Percentiles rank a stretch among this genome's conserved stretches.
phyloP scores from a whole-genome alignment of 2,888 invertebrate genomes.

The Ligdia adustata region DNA sequence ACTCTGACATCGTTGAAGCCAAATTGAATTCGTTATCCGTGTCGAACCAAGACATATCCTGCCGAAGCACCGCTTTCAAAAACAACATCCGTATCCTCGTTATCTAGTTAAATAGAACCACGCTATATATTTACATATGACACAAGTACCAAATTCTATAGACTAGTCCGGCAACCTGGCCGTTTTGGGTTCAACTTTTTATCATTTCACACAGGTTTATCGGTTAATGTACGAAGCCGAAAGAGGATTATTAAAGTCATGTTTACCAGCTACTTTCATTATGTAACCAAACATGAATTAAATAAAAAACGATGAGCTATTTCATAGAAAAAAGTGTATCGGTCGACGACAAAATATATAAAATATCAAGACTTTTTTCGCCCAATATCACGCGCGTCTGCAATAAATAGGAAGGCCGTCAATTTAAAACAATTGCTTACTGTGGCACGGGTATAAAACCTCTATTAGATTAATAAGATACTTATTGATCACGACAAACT shows the following conservation, averaged over 20 bases:
- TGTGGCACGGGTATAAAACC: constrained; percentile 18
- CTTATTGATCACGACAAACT: constrained; percentile 8
- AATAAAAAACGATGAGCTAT: too few species aligned
- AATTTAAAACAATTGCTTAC: constrained; percentile 31
- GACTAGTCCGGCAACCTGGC: too few species aligned
- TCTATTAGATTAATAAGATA: constrained; percentile 10
- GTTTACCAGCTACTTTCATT: too few species aligned
- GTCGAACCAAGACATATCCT: constrained; percentile 91
- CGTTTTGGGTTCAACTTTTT: too few species aligned
- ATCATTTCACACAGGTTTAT: too few species aligned
- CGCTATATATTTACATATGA: too few species aligned
- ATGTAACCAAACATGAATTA: too few species aligned
- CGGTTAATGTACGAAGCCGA: too few species aligned
- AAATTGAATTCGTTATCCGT: constrained; percentile 87
- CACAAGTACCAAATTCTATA: too few species aligned
- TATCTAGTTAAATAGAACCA: constrained; percentile 67
- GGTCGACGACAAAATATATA: too few species aligned
- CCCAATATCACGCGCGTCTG: neutral
- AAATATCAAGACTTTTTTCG: constrained; percentile 20
- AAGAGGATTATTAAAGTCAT: too few species aligned
- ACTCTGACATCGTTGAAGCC: constrained; percentile 90
- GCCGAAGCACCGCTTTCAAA: constrained; percentile 86
- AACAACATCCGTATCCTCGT: constrained; percentile 86
- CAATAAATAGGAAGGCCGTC: constrained; percentile 29
- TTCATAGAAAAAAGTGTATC: too few species aligned